Conservation (phyloP, 2,888 invertebrate species). For the Bombylius major region DNA sequence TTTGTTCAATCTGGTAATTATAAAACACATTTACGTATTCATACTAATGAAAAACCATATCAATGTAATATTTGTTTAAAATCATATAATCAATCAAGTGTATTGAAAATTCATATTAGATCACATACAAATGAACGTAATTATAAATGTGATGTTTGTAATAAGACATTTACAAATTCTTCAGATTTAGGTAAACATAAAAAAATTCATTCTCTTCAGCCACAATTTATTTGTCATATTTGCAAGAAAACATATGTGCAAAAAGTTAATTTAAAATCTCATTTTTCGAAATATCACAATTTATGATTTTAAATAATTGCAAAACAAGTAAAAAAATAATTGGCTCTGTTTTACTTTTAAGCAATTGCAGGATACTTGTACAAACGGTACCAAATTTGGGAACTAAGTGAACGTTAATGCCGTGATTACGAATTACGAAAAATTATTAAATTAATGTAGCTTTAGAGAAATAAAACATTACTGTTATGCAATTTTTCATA, state of each 20-base stretch:
- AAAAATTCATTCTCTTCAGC: conserved; percentile 14
- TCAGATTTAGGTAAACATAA: conserved; percentile 19
- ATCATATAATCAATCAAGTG: conserved; percentile 18
- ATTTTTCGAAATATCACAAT: background rate
- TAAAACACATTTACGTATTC: conserved; percentile 17
- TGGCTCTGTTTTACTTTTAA: too few relatives aligned
- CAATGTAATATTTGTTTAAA: conserved; percentile 16
- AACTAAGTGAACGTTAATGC: too few relatives aligned
- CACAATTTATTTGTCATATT: conserved; percentile 14
- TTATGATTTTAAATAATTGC: too few relatives aligned
- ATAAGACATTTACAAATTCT: conserved; percentile 18
- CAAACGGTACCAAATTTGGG: too few relatives aligned
- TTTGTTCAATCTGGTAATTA: conserved; percentile 22
- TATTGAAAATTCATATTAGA: conserved; percentile 19
- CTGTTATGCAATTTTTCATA: too few relatives aligned
- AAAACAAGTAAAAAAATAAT: too few relatives aligned
- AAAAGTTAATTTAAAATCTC: conserved; percentile 13
- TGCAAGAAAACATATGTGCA: conserved; percentile 17
- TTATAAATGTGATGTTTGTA: conserved; percentile 16
- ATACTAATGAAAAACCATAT: conserved; percentile 21
- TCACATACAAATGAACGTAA: conserved; percentile 20
- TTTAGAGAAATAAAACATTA: too few relatives aligned
- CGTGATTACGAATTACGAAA: too few relatives aligned
- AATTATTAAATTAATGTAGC: too few relatives aligned
- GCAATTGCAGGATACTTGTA: too few relatives aligned